Conservation (phyloP, 2,888 invertebrate species). For the Amorpha juglandis region DNA sequence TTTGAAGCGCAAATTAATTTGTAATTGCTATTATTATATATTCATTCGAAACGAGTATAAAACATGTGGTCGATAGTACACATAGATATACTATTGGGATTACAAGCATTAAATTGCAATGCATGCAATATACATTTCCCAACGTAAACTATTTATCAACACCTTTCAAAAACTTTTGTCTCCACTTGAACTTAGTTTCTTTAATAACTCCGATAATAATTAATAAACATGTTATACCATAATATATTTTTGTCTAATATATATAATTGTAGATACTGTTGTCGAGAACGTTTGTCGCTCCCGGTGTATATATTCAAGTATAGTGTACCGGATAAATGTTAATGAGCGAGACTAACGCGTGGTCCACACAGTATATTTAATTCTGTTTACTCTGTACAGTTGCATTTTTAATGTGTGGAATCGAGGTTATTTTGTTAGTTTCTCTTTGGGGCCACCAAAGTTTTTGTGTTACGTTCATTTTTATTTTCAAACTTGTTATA, state of each 20-base stretch:
- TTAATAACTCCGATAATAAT: no score
- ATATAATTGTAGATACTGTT: not conserved
- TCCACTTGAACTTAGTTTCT: no score
- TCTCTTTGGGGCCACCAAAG: conserved; percentile 35
- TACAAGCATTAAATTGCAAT: no score
- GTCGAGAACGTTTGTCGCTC: not conserved
- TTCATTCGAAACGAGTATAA: no score
- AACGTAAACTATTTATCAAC: no score
- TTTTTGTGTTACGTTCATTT: conserved; percentile 23
- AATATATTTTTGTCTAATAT: not conserved
- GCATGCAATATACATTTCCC: no score
- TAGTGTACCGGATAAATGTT: conserved; percentile 62
- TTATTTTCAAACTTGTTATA: not conserved
- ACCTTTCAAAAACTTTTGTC: no score
- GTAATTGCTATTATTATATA: no score
- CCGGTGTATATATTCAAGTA: conserved; percentile 28
- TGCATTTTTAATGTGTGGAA: conserved; percentile 58
- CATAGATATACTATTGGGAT: no score
- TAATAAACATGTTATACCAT: no score
- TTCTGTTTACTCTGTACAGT: conserved; percentile 46
- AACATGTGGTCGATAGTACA: no score
- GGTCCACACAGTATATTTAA: conserved; percentile 22
- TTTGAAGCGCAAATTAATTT: no score
- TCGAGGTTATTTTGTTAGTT: conserved; percentile 23
- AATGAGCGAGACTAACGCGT: conserved; percentile 49